Evolutionary conservation across 1,140 invertebrate genomes (phyloP).

Genomic region (Agrypnia vestita): DNA sequence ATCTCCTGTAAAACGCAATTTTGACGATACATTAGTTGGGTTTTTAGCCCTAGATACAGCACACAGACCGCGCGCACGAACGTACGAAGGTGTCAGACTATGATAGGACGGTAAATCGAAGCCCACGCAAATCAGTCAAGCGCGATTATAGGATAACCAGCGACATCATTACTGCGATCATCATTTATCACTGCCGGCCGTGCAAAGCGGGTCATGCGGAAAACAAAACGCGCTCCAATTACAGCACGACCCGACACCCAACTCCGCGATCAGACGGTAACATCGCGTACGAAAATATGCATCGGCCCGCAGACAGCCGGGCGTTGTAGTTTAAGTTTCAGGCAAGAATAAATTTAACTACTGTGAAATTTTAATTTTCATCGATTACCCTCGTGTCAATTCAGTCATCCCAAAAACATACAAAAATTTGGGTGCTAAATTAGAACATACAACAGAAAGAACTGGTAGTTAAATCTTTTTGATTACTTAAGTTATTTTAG

Average conservation of each 20-base stretch:
- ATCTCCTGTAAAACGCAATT: too few relatives aligned
- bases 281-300: neutral
- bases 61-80: neutral
- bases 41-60: too few relatives aligned
- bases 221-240: neutral
- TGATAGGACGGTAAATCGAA: neutral
- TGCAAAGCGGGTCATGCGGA: slow-evolving; percentile 5
- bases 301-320: neutral
- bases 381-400: too few relatives aligned
- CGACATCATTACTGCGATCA: neutral
- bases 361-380: too few relatives aligned
- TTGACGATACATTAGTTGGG: too few relatives aligned
- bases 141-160: neutral
- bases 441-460: too few relatives aligned
- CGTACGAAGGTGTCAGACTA: neutral
- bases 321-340: too few relatives aligned
- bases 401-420: too few relatives aligned
- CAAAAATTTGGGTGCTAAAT: too few relatives aligned
- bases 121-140: slow-evolving; percentile 19
- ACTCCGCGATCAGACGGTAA: neutral
- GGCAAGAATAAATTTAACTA: too few relatives aligned
- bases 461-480: too few relatives aligned
- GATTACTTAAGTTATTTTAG: too few relatives aligned
- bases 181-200: neutral
- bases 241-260: neutral